A percentile compares a stretch with the other conserved stretches of the same genome.
Conservation (phyloP, 2,113 vertebrate species). For the Microcebus murinus region DNA sequence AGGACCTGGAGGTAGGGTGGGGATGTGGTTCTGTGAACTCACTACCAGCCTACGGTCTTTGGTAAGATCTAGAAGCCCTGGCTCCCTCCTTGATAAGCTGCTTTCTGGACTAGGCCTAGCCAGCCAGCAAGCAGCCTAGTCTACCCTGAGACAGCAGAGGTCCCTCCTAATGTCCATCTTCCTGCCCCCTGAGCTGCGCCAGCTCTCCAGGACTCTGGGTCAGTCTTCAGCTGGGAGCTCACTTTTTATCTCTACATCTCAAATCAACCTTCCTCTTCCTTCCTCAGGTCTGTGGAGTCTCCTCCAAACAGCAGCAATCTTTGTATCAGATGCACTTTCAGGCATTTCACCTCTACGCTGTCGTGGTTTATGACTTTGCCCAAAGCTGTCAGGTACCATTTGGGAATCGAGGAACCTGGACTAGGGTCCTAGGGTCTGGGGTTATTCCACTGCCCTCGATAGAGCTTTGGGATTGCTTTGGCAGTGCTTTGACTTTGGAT, state of each 20-base stretch:
- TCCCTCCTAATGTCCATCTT: background rate
- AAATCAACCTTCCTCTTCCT: background rate
- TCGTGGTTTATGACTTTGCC: slow-evolving; percentile 86
- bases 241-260: background rate
- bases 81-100: background rate
- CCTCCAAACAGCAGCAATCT: slow-evolving; percentile 73
- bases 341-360: slow-evolving; percentile 88
- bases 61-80: background rate
- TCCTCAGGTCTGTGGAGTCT: slow-evolving; percentile 70
- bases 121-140: background rate
- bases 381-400: slow-evolving; percentile 86
- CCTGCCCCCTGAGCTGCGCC: background rate
- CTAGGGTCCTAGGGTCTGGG: background rate
- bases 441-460: background rate
- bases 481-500: background rate
- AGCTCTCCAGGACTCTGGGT: background rate
- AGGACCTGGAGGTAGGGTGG: background rate
- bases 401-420: background rate
- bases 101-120: background rate
- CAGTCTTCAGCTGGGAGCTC: background rate
- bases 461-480: background rate
- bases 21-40: rapidly evolving
- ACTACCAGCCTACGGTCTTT: background rate
- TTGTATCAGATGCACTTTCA: slow-evolving; percentile 88
- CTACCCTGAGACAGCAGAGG: background rate